Percentiles rank a stretch among this genome's conserved stretches.
phyloP scores from a whole-genome alignment of 2,797 vertebrate species.

The Pelobates cultripes region DNA sequence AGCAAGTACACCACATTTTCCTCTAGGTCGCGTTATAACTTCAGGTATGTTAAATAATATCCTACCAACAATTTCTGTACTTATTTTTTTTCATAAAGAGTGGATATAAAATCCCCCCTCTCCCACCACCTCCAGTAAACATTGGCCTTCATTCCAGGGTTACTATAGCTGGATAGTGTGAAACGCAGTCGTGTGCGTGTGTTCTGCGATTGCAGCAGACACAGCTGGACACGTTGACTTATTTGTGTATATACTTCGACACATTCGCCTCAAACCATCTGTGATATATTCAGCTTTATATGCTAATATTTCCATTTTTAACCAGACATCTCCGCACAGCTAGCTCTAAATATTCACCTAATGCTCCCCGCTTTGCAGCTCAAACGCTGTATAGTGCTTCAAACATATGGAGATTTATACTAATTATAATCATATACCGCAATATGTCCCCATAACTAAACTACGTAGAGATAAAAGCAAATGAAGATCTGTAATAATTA shows the following conservation, averaged over 20 bases:
- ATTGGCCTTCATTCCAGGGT: too few relatives aligned
- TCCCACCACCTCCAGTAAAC: too few relatives aligned
- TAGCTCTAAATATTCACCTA: constrained; percentile 1
- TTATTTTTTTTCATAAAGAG: too few relatives aligned
- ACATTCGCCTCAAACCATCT: constrained; percentile 31
- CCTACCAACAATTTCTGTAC: too few relatives aligned
- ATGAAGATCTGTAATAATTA: too few relatives aligned
- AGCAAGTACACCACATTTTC: too few relatives aligned
- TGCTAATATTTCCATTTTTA: constrained; percentile 48
- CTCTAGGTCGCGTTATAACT: too few relatives aligned
- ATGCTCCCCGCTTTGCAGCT: not conserved
- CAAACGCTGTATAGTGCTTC: not conserved
- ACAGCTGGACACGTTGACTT: constrained; percentile 9
- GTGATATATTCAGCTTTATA: constrained; percentile 46
- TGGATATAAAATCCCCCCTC: too few relatives aligned
- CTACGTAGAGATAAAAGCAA: too few relatives aligned
- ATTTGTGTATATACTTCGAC: constrained; percentile 36
- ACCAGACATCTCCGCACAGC: constrained; percentile 7
- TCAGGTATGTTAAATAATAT: too few relatives aligned
- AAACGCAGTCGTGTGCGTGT: not conserved
- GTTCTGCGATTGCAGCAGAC: not conserved
- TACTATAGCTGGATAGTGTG: too few relatives aligned
- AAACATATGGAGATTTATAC: not conserved
- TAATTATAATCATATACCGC: not conserved
- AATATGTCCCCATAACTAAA: too few relatives aligned